Conservation (phyloP, 2,888 invertebrate genomes). For the Seladonia tumulorum region DNA sequence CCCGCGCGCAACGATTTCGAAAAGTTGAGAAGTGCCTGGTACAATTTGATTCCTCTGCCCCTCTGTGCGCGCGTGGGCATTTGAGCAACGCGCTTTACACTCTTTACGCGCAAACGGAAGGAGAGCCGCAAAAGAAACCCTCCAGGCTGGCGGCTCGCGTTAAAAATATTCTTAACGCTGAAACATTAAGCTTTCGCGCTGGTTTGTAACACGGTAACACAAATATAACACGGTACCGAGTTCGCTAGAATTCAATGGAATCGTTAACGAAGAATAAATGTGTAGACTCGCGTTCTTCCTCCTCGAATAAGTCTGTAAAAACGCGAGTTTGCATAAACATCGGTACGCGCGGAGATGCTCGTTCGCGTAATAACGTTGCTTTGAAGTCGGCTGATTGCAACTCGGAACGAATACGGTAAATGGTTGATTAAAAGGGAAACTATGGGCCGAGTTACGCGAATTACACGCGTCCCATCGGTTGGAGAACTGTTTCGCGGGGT, state of each 20-base stretch:
- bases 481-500: constrained; percentile 45
- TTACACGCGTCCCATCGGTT: constrained; percentile 8
- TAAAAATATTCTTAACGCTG: background rate
- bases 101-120: background rate
- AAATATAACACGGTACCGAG: background rate
- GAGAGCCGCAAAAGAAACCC: background rate
- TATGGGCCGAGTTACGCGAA: background rate
- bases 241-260: background rate
- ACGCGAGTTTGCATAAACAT: constrained; percentile 1
- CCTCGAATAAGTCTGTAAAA: background rate
- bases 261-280: background rate
- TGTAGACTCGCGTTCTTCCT: background rate
- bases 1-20: constrained; percentile 10
- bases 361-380: background rate
- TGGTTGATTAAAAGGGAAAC: constrained; percentile 12
- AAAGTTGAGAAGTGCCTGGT: background rate
- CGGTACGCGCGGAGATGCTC: background rate
- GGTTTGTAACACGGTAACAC: background rate
- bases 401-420: constrained; percentile 1
- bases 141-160: background rate
- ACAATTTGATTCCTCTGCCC: background rate
- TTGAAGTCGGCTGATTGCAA: constrained; percentile 2
- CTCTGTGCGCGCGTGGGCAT: background rate
- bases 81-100: background rate
- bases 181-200: background rate